Base-by-base conservation (phyloP, 2,888 invertebrate genomes). In the Latrodectus elegans region DNA sequence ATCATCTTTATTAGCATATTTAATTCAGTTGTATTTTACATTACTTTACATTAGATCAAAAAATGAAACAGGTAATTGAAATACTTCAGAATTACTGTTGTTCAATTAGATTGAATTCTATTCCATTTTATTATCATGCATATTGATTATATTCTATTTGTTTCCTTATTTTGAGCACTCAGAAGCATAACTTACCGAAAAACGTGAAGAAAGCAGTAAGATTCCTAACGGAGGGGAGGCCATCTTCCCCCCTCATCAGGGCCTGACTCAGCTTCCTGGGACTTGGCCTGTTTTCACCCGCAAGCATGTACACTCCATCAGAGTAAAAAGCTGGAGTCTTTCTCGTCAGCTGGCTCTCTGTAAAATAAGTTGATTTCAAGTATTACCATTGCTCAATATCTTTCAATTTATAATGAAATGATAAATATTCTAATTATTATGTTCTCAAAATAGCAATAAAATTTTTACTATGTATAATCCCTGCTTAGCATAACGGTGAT, bases 281-380 rank as follows among this genome's bases (percentile, higher is more conserved):
- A 79, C 97, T 98, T 8, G 98, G 98, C 80, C 97, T 94, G 92
- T 97, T 95, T 77, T 95, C 95, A 0, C 97, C 97, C 0, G 97
- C 96, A 94, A 98, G 94, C 95, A 97, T 96, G 93, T 98, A 98
- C 0, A 98, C 98, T 0, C 98, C 98, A 93, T 99, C 98, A 0
- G 96, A 95, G 92, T 98, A 99, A 0, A 97, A 95, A 10, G 98
- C 95, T 4, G 97, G 97, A 8, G 97, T 95, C 93, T 97, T 97
- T 78, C 98, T 94, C 84, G 97, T 96, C 90, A 98, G 94, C 91
- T 96, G 96, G 92, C 96, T 97, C 91, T 96, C 98, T 98, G 94
- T 76, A 93, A 77, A 14, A 17, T 11, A 71, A 15, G 4, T 38
- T 38, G 6, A 38, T 6, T 38, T 38, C 38, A 38, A 6, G 4